Percentiles rank a stretch among this genome's conserved stretches.
phyloP scores from a whole-genome alignment of 2,113 vertebrate species.

The Phodopus roborovskii region DNA sequence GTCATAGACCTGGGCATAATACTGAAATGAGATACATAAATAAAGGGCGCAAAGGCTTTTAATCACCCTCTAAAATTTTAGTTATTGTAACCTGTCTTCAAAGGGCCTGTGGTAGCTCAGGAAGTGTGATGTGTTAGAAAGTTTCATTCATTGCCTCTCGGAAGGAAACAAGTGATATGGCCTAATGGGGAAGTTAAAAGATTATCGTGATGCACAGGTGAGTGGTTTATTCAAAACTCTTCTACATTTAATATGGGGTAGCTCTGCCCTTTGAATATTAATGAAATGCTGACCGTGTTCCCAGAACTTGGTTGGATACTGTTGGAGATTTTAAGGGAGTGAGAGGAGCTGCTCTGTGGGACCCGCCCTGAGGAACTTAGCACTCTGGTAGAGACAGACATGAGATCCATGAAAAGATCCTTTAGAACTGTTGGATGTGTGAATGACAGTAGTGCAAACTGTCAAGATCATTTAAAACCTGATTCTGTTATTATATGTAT shows the following conservation, averaged over 20 bases:
- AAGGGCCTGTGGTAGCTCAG: neutral
- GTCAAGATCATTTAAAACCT: constrained; percentile 79
- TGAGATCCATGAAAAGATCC: constrained; percentile 66
- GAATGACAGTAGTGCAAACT: constrained; percentile 79
- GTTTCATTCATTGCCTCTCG: neutral
- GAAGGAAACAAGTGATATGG: constrained; percentile 10
- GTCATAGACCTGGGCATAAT: constrained; percentile 1
- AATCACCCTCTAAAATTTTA: neutral
- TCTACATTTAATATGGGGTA: neutral
- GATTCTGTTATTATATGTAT: constrained; percentile 82
- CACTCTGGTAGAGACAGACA: constrained; percentile 42
- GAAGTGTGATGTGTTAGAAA: neutral
- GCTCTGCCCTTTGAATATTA: constrained; percentile 15
- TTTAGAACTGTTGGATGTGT: constrained; percentile 59
- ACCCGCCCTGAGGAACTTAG: constrained; percentile 38
- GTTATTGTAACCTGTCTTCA: neutral
- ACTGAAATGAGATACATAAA: neutral
- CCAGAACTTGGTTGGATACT: neutral
- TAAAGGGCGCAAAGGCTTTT: constrained; percentile 1
- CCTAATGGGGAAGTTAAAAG: constrained; percentile 7
- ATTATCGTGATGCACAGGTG: neutral
- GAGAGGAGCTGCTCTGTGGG: neutral
- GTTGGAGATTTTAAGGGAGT: neutral
- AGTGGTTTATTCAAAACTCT: constrained; percentile 21
- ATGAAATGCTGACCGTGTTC: constrained; percentile 16